Base-by-base conservation (phyloP, 2,888 invertebrate species). In the Drosophila niveifrons region DNA sequence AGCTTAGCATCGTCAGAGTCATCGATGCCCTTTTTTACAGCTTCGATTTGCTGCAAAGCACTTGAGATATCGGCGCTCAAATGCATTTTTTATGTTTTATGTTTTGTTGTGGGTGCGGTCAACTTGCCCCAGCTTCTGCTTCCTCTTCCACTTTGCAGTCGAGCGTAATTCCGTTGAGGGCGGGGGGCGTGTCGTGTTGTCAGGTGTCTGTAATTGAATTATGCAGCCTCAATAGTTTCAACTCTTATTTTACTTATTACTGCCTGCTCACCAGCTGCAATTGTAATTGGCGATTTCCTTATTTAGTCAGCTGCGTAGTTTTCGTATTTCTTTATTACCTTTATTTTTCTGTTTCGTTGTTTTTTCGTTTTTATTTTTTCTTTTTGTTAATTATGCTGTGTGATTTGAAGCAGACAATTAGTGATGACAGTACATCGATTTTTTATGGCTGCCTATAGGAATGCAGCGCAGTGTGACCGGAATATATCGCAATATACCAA, bases 11-110 rank as follows among this genome's bases (percentile, higher is more conserved):
- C 97, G 88, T 96, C 96, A 75, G 96, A 95, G 87, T 96, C 96
- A 90, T 97, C 96, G 41, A 98, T 96, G 59, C 96, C 96, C 95
- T 90, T 96, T 92, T 98, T 97, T 34, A 98, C 96, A 85, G 96
- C 96, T 92, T 98, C 98, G 89, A 98, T 93, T 90, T 98, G 95
- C 92, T 97, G 97, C 76, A 98, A 94, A 72, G 98, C 98, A 91
- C 96, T 97, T 39, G 97, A 97, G 91, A 97, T 96, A 93, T 98
- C 98, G 2, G 91, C 91, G 63, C 90, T 92, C 48, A 93, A 75
- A 83, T 92, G 93, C 92, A 92, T 92, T 47, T 57, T 62, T 23
- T 11, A 11, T 18, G 43, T 44, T 17, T 17, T 31, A 31, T 28
- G 36, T 1, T 11, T 15, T 48, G 43, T 11, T 53, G 56, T 79